Conservation (phyloP, 2,797 vertebrate genomes). For the Gobionotothen gibberifrons region DNA sequence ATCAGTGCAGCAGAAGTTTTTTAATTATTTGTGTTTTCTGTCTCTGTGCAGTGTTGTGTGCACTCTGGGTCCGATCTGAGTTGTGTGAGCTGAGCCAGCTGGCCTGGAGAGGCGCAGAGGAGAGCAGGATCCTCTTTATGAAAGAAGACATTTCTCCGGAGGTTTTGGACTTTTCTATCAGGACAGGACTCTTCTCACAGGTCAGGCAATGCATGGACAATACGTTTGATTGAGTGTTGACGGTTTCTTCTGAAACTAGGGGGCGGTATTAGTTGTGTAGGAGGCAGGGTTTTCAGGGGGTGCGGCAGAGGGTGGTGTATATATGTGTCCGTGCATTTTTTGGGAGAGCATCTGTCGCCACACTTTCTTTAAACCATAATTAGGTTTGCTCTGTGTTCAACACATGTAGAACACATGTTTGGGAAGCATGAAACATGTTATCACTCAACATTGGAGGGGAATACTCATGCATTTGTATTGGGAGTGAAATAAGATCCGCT, state of each 20-base stretch:
- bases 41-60: constrained; percentile 28
- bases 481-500: too few species aligned
- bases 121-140: constrained; percentile 85
- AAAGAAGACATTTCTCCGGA: constrained; percentile 75
- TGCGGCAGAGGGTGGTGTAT: constrained; percentile 69
- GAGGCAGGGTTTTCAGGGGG: too few species aligned
- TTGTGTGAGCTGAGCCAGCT: constrained; percentile 83
- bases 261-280: constrained; percentile 63
- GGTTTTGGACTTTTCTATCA: constrained; percentile 80
- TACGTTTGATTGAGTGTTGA: background rate
- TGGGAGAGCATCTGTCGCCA: background rate
- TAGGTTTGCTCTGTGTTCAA: background rate
- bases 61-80: constrained; percentile 41
- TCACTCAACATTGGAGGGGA: background rate
- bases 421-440: background rate
- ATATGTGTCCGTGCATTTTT: background rate
- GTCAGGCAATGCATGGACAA: constrained; percentile 67
- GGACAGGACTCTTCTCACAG: constrained; percentile 81
- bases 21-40: background rate
- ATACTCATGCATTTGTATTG: too few species aligned
- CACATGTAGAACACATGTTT: background rate
- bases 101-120: constrained; percentile 86
- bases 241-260: background rate
- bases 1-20: background rate
- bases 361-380: background rate